Conservation (phyloP, 2,797 vertebrate species). For the Coracias cyanogaster region DNA sequence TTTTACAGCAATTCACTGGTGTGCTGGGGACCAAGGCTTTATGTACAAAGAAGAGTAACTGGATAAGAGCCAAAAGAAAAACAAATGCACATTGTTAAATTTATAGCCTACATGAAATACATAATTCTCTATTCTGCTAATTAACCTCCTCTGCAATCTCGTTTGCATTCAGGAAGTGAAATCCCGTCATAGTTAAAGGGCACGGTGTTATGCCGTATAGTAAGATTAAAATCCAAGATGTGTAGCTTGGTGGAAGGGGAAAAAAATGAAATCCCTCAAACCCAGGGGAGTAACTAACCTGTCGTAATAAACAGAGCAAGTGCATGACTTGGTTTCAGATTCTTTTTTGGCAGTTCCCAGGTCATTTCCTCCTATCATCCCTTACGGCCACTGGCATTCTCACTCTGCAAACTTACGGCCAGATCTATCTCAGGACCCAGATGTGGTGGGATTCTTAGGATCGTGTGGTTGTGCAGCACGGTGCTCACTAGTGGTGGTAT, state of each 20-base stretch:
- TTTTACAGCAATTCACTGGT: not conserved
- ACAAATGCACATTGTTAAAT: not conserved
- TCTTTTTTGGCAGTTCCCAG: not conserved
- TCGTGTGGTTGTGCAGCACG: not conserved
- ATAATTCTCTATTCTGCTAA: not conserved
- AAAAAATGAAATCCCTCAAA: not conserved
- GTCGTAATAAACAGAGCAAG: not conserved
- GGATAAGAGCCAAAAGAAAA: not conserved
- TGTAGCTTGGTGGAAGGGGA: not conserved
- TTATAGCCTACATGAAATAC: not conserved
- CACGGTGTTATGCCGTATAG: not conserved
- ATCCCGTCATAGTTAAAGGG: not conserved
- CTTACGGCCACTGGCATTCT: not conserved
- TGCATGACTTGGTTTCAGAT: not conserved
- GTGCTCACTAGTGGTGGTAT: not conserved
- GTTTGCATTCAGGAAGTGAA: conserved; percentile 2
- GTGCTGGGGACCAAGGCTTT: not conserved
- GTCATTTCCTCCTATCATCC: not conserved
- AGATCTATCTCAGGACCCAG: not conserved
- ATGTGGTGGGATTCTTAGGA: not conserved
- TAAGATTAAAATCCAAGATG: not conserved
- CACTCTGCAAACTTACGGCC: not conserved
- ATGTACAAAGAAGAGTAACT: not conserved
- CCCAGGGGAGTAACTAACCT: not conserved
- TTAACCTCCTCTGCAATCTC: not conserved